A percentile compares a stretch with the other conserved stretches of the same genome.
These are phyloP conservation scores for Engystomops pustulosus DNA, from an alignment of 2,113 vertebrate genomes.

Conservation along the genomic window DNA sequence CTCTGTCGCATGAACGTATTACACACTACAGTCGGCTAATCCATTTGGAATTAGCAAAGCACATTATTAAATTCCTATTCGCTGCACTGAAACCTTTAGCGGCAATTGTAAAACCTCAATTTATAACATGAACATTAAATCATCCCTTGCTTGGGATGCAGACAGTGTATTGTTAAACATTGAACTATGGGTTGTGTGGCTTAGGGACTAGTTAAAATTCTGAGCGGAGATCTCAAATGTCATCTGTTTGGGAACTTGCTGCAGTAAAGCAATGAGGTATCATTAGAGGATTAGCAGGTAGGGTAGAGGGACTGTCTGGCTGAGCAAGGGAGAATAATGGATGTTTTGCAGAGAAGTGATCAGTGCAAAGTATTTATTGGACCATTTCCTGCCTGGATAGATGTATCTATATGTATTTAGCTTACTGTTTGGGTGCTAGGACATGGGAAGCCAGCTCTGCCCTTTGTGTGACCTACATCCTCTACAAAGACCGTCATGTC, in stretches of 20 bases:
- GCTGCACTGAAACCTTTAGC: background rate
- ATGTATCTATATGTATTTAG: background rate
- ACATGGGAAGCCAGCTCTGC: background rate
- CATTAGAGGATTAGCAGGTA: slow-evolving; percentile 33
- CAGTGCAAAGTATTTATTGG: background rate
- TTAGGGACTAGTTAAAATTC: slow-evolving; percentile 34
- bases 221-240: slow-evolving; percentile 10
- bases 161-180: slow-evolving; percentile 16
- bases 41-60: slow-evolving; percentile 7
- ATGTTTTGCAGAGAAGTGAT: slow-evolving; percentile 2
- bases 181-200: slow-evolving; percentile 14
- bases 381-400: background rate
- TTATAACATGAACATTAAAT: slow-evolving; percentile 14
- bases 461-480: background rate
- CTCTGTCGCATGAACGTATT: background rate
- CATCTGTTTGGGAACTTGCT: background rate
- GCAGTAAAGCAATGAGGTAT: slow-evolving; percentile 9
- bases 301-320: background rate
- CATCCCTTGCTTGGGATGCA: slow-evolving; percentile 22
- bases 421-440: background rate
- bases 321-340: slow-evolving; percentile 4
- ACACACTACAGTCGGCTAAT: background rate
- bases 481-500: slow-evolving; percentile 1
- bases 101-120: slow-evolving; percentile 22
- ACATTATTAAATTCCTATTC: background rate